Evolutionary conservation across 2,797 vertebrate species (phyloP), one percentile per base, ranked within the genome.

Genomic region (Tangara arthus): DNA sequence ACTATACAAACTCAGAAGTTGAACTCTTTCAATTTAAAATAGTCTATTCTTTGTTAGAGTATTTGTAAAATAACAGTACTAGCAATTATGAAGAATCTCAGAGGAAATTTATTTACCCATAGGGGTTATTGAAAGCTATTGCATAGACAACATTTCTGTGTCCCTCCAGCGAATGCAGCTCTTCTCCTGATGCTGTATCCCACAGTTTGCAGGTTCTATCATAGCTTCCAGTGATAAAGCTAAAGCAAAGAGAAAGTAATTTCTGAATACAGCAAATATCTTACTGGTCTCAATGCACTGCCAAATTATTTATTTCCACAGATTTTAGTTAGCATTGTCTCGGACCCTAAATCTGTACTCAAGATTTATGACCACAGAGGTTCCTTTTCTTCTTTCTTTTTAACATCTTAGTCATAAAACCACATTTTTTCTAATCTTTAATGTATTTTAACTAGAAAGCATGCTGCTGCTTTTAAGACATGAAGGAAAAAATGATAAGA

Each of bases 171-270:
- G 97, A 98, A 53, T 69, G 98, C 23, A 99, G 98, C 84, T 99
- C 98, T 55, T 98, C 98, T 94, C 99, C 99, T 4, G 98, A 98
- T 9, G 97, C 97, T 0, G 99, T 99, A 96, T 99, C 99, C 99
- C 99, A 99, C 35, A 99, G 95, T 97, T 98, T 99, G 92, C 99
- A 99, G 2, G 99, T 99, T 96, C 99, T 98, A 87, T 99, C 99
- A 76, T 99, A 99, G 98, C 99, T 99, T 75, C 99, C 99, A n/a
- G 99, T 99, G 96, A 99, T 99, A 94, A 99, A 99, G 88, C 99
- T 99, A 95, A 89, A 95, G 87, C 82, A 71, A 71, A 66, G 57
- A 83, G 50, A 87, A 78, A 41, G 12, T 56, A 0, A 87, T 63
- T 82, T 56, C 63, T 75, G 19, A 89, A 44, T 17, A 63, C 4